Evolutionary conservation across 2,888 invertebrate genomes (phyloP).

Genomic region (Mythimna pallens): DNA sequence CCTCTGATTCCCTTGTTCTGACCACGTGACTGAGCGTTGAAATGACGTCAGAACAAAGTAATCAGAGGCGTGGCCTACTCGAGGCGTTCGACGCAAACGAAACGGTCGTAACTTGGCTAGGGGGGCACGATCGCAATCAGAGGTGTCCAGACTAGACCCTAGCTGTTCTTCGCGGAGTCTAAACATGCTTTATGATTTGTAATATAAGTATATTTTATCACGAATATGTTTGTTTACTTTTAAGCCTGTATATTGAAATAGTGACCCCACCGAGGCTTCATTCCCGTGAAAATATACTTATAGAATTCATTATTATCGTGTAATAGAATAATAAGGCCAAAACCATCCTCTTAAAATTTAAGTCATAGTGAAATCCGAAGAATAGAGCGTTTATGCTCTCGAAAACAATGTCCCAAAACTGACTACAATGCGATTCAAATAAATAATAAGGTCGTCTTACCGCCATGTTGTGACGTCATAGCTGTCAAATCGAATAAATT

Average conservation of each 20-base stretch:
- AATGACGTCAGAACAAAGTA: too few species aligned
- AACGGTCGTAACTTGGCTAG: too few species aligned
- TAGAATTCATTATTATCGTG: background rate
- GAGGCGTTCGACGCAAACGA: too few species aligned
- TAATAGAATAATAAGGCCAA: background rate
- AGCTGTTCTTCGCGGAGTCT: background rate
- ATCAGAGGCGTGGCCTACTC: too few species aligned
- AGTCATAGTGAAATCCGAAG: background rate
- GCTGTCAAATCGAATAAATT: too few species aligned
- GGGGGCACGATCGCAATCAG: background rate
- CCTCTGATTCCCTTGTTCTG: too few species aligned
- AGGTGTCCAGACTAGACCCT: background rate
- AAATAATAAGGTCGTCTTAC: too few species aligned
- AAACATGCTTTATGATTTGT: slow-evolving; percentile 25
- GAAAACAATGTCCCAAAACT: too few species aligned
- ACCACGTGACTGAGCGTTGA: too few species aligned
- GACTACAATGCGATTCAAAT: too few species aligned
- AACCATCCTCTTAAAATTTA: background rate
- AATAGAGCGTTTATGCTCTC: background rate
- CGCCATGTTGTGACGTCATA: too few species aligned
- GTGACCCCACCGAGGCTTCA: slow-evolving; percentile 6
- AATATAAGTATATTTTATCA: slow-evolving; percentile 54
- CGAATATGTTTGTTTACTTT: slow-evolving; percentile 36
- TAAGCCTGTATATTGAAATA: slow-evolving; percentile 28
- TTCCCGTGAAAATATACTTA: slow-evolving; percentile 4